Conservation (phyloP, 2,797 vertebrate genomes). For the Epinephelus awoara region DNA sequence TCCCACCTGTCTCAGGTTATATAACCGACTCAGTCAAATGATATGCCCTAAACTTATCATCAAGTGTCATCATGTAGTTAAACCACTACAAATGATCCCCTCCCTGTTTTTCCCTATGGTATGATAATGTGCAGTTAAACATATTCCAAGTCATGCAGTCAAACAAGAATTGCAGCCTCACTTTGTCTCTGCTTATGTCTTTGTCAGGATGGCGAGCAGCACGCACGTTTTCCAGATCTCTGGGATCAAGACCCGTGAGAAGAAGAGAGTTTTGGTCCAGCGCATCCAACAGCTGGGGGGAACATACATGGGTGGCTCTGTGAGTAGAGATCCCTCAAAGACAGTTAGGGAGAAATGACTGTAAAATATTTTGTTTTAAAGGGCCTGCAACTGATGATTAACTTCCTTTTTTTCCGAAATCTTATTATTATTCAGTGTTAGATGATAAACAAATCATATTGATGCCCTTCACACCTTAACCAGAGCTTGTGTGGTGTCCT, state of each 20-base stretch:
- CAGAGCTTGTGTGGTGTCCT: too few species aligned
- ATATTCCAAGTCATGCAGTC: background rate
- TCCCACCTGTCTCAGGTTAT: background rate
- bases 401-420: background rate
- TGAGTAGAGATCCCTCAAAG: conserved; percentile 68
- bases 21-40: too few species aligned
- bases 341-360: background rate
- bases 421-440: background rate
- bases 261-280: conserved; percentile 78
- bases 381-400: background rate
- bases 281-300: conserved; percentile 81
- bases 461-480: background rate
- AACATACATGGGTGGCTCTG: conserved; percentile 84
- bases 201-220: conserved; percentile 71
- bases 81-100: background rate
- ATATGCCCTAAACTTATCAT: too few species aligned
- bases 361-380: too few species aligned
- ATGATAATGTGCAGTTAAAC: background rate
- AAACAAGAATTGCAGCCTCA: conserved; percentile 24
- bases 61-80: too few species aligned
- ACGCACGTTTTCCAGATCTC: conserved; percentile 78
- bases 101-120: background rate
- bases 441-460: background rate
- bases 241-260: conserved; percentile 74
- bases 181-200: background rate